Conservation (phyloP, 2,797 vertebrate species). For the Alfaro cultratus region DNA sequence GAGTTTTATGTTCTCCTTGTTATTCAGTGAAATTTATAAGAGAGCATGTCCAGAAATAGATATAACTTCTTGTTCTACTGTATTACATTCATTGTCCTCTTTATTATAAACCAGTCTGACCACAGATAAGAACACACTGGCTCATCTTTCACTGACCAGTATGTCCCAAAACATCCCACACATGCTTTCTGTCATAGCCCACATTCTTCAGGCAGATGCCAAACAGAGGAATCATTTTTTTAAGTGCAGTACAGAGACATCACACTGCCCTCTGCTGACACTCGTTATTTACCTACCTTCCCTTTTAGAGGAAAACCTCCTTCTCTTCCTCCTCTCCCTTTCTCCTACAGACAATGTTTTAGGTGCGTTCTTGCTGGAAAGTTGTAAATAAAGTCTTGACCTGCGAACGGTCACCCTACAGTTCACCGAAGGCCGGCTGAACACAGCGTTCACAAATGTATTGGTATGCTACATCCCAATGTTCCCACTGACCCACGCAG, state of each 20-base stretch:
- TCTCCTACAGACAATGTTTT: conserved; percentile 47
- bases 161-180: neutral
- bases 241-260: conserved; percentile 17
- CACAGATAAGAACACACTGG: neutral
- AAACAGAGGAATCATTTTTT: neutral
- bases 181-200: neutral
- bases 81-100: neutral
- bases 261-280: conserved; percentile 66
- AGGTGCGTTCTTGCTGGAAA: conserved; percentile 11
- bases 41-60: neutral
- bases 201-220: neutral
- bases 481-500: conserved; percentile 34
- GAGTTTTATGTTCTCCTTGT: neutral
- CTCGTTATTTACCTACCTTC: conserved; percentile 12
- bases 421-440: conserved; percentile 28
- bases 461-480: conserved; percentile 53
- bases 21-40: conserved; percentile 14
- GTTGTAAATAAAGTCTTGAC: conserved; percentile 45
- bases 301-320: conserved; percentile 8
- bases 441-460: conserved; percentile 17
- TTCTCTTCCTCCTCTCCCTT: conserved; percentile 37
- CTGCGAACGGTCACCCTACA: neutral
- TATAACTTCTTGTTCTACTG: neutral
- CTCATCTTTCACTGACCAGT: neutral
- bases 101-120: neutral